Percentiles rank a stretch among this genome's conserved stretches.
phyloP scores from a whole-genome alignment of 2,797 vertebrate genomes.

The Anas bernieri region DNA sequence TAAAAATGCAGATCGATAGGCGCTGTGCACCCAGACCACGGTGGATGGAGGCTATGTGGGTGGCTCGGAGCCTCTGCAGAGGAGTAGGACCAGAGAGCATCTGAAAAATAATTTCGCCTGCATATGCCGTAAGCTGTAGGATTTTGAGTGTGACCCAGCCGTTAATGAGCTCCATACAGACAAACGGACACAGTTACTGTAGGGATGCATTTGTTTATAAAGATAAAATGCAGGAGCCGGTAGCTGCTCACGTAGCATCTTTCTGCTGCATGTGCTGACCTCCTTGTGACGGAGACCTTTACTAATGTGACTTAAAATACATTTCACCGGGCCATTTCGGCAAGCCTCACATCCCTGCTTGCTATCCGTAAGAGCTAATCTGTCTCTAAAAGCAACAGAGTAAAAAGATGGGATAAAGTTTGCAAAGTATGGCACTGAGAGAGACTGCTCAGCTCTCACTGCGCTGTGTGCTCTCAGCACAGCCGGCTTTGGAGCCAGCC shows the following conservation, averaged over 20 bases:
- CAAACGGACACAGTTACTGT: neutral
- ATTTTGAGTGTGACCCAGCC: conserved; percentile 53
- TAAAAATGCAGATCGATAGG: fast-evolving
- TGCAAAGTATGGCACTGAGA: neutral
- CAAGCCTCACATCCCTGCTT: neutral
- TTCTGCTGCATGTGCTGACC: neutral
- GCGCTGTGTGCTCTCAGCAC: fast-evolving
- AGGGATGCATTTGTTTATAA: neutral
- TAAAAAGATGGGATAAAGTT: neutral
- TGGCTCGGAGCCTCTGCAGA: conserved; percentile 13
- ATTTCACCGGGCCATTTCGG: conserved; percentile 8
- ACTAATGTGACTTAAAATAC: neutral
- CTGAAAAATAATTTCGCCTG: conserved; percentile 49
- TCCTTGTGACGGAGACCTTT: neutral
- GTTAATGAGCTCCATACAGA: conserved; percentile 61
- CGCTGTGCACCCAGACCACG: neutral
- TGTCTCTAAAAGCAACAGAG: neutral
- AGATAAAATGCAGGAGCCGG: neutral
- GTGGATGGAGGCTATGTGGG: neutral
- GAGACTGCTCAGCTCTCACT: neutral
- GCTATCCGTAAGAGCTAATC: neutral
- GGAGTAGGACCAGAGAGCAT: conserved; percentile 31
- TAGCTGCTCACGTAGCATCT: neutral
- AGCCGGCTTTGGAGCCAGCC: neutral
- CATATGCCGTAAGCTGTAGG: conserved; percentile 16